A percentile compares a stretch with the other conserved stretches of the same genome.
Evolutionary conservation across 92 coral and sea anemone species (phyloP).

Genomic region (Porites evermanni): DNA sequence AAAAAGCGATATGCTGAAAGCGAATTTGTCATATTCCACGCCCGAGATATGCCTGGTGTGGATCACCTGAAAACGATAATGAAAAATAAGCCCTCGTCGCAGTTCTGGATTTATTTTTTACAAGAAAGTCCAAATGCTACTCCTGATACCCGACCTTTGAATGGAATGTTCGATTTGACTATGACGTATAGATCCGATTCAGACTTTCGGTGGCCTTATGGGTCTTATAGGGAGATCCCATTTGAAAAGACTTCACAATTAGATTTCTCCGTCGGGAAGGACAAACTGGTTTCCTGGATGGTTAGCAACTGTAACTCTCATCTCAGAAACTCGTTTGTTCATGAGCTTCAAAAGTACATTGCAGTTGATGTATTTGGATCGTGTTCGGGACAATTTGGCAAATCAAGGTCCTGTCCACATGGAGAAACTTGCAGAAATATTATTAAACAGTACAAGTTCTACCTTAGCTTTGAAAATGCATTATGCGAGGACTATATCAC

Average conservation of each 20-base stretch:
- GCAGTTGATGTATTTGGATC: not conserved
- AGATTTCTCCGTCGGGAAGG: not conserved
- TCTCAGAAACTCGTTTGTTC: not conserved
- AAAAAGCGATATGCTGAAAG: not conserved
- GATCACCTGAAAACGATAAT: not conserved
- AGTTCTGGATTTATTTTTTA: not conserved
- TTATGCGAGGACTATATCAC: slow-evolving; percentile 61
- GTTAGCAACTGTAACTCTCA: not conserved
- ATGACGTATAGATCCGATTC: not conserved
- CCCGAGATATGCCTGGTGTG: not conserved
- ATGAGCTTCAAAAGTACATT: not conserved
- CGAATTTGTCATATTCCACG: not conserved
- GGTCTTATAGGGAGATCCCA: not conserved
- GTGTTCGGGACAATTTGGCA: not conserved
- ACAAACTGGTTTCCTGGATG: not conserved
- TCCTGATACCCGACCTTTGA: not conserved
- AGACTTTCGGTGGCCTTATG: not conserved
- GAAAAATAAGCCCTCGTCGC: not conserved
- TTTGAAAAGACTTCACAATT: not conserved
- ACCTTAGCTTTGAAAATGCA: slow-evolving; percentile 54
- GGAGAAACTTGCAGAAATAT: not conserved
- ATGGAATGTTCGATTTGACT: not conserved
- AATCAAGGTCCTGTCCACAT: not conserved
- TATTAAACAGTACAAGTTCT: slow-evolving; percentile 45
- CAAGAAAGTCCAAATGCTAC: not conserved